These are phyloP conservation scores for Paraplagusia blochii DNA, from an alignment of 2,113 vertebrate species.

Conservation along the genomic window DNA sequence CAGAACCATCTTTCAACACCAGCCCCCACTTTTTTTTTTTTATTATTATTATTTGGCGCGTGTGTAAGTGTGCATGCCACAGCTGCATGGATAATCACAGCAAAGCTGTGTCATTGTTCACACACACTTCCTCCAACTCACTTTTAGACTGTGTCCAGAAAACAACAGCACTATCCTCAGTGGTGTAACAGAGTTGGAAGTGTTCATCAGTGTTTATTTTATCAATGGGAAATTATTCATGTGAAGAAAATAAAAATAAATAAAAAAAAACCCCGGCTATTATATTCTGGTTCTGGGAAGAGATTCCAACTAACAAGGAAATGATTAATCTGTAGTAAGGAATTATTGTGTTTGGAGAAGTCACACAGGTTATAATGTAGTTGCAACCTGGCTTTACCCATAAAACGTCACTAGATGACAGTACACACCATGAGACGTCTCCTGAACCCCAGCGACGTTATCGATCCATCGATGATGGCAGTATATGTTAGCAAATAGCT, in stretches of 20 bases:
- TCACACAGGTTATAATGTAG: not conserved
- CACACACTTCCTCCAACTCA: conserved; percentile 37
- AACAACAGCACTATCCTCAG: not conserved
- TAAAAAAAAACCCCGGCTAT: no score
- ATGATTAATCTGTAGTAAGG: no score
- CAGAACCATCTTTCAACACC: conserved; percentile 44
- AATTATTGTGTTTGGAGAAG: no score
- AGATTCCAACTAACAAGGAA: no score
- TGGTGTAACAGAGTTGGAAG: not conserved
- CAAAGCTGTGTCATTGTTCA: conserved; percentile 36
- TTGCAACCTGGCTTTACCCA: not conserved
- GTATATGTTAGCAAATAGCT: no score
- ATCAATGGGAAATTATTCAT: no score
- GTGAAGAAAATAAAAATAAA: no score
- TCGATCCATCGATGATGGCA: no score
- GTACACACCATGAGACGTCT: conserved; percentile 6
- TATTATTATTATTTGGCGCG: not conserved
- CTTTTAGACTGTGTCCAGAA: conserved; percentile 7
- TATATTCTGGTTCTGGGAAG: no score
- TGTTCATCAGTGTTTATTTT: no score
- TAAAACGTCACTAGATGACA: conserved; percentile 37
- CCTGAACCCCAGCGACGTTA: not conserved
- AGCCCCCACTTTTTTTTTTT: not conserved
- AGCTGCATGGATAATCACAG: conserved; percentile 36
- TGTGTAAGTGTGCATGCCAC: conserved; percentile 11